These are phyloP conservation scores for Microtus pennsylvanicus DNA, from an alignment of 2,113 vertebrate genomes.

Conservation along the genomic window DNA sequence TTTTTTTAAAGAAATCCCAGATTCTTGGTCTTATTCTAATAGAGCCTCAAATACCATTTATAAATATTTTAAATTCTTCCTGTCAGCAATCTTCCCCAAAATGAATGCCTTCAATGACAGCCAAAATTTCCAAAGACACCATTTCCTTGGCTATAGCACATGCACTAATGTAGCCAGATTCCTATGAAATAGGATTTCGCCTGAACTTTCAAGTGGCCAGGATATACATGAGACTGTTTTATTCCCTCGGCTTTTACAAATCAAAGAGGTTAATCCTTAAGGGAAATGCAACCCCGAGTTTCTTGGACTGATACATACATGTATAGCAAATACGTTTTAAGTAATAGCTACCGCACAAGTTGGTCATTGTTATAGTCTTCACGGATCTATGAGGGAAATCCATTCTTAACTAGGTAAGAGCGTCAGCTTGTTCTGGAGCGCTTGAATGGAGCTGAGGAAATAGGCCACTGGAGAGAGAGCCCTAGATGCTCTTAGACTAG, in stretches of 20 bases:
- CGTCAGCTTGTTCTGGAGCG: background rate
- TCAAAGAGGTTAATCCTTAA: background rate
- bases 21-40: conserved; percentile 3
- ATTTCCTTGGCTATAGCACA: background rate
- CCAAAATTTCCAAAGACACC: background rate
- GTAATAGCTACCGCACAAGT: background rate
- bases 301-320: background rate
- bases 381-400: background rate
- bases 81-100: conserved; percentile 23
- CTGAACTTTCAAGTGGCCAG: conserved; percentile 28
- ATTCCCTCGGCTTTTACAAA: background rate
- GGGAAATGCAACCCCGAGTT: background rate
- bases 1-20: background rate
- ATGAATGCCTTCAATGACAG: background rate
- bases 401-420: background rate
- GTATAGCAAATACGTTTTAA: background rate
- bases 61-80: conserved; percentile 42
- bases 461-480: background rate
- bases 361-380: background rate
- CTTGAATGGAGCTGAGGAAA: background rate
- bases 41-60: background rate
- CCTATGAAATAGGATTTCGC: conserved; percentile 18
- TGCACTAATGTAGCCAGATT: background rate
- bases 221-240: background rate
- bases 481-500: background rate